Conservation (phyloP, 2,797 vertebrate species). For the Onychomys leucogaster region DNA sequence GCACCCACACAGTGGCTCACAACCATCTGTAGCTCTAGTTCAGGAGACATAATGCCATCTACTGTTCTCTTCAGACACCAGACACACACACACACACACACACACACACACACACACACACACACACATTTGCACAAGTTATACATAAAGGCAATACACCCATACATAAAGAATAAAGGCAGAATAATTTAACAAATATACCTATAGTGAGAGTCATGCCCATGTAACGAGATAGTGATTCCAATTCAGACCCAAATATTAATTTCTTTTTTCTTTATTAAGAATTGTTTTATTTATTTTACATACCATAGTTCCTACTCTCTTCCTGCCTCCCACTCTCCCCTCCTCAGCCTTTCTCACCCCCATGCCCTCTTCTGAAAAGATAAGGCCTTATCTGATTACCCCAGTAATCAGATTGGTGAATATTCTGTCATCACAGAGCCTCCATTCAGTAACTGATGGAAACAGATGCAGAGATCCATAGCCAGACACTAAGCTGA, state of each 20-base stretch:
- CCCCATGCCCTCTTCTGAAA: no score
- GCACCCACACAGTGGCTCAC: accelerated
- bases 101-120: not conserved
- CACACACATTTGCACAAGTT: not conserved
- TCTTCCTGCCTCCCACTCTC: no score
- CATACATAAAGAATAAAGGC: not conserved
- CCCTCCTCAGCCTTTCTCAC: no score
- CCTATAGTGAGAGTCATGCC: not conserved
- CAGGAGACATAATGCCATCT: not conserved
- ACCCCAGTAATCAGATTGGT: no score
- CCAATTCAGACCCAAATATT: not conserved
- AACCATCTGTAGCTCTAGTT: not conserved
- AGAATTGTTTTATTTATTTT: no score
- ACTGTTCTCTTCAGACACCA: not conserved
- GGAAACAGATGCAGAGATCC: no score
- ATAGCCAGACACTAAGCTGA: no score
- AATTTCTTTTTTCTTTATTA: no score
- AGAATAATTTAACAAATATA: not conserved
- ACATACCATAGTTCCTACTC: no score
- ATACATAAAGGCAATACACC: not conserved
- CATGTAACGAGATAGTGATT: not conserved
- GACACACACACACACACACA: not conserved
- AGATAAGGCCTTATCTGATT: no score
- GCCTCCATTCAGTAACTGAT: no score
- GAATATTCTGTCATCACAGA: no score